Conservation (phyloP, 2,113 vertebrate genomes). For the Sorex fumeus region DNA sequence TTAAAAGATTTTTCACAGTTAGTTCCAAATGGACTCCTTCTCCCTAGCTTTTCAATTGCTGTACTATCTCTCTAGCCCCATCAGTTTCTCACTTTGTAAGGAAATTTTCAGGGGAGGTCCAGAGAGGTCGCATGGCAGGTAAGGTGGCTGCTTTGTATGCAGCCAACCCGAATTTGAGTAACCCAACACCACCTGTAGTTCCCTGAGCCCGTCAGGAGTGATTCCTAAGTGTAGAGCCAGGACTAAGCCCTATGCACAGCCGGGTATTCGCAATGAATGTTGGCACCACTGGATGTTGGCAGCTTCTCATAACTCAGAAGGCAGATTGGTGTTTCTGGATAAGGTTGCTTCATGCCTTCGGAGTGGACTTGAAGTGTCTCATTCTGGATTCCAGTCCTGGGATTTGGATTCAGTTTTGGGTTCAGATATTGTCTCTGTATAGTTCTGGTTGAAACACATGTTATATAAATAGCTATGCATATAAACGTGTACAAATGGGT, state of each 20-base stretch:
- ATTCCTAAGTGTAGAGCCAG: too few species aligned
- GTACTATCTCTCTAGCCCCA: background rate
- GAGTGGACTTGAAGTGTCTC: slow-evolving; percentile 7
- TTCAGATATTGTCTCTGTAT: background rate
- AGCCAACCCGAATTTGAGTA: too few species aligned
- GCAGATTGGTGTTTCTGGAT: background rate
- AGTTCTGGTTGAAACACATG: background rate
- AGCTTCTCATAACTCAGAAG: background rate
- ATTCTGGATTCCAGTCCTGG: background rate
- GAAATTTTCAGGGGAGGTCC: background rate
- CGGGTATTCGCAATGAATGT: background rate
- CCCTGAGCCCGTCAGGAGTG: too few species aligned
- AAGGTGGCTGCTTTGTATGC: too few species aligned
- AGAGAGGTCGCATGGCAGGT: too few species aligned
- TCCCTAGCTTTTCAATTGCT: background rate
- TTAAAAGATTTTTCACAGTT: background rate
- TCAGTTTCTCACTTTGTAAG: slow-evolving; percentile 36
- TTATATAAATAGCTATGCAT: too few species aligned
- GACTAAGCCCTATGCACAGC: too few species aligned
- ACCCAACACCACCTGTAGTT: too few species aligned
- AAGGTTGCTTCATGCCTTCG: background rate
- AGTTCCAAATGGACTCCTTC: background rate
- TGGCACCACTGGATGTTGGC: background rate
- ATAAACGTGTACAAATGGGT: background rate
- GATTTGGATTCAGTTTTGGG: background rate